phyloP scores from a whole-genome alignment of 2,797 vertebrate species.

The Chelonia mydas region DNA sequence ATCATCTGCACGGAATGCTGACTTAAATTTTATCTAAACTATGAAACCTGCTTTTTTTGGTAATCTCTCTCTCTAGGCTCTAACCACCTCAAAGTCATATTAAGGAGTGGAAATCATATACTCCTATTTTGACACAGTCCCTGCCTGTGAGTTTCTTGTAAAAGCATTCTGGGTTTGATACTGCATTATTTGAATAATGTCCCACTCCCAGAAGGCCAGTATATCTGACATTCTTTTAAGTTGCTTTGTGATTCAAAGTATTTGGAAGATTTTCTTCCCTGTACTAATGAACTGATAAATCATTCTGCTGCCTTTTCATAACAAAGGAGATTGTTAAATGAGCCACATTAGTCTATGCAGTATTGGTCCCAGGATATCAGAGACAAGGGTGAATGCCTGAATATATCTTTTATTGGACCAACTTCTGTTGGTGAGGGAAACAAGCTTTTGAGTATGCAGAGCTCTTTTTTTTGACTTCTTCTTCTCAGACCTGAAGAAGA shows the following conservation, averaged over 20 bases:
- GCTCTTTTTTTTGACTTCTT: background rate
- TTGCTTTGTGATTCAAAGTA: constrained; percentile 31
- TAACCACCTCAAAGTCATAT: background rate
- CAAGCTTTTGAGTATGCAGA: background rate
- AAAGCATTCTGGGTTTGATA: constrained; percentile 9
- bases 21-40: background rate
- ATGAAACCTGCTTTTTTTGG: background rate
- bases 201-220: background rate
- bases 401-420: background rate
- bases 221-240: background rate
- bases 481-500: background rate
- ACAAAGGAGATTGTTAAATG: constrained; percentile 45
- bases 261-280: constrained; percentile 2
- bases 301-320: constrained; percentile 3
- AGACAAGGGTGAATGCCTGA: background rate
- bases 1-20: background rate
- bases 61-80: background rate
- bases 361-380: background rate
- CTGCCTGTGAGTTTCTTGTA: background rate
- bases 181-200: background rate
- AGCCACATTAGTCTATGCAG: constrained; percentile 8
- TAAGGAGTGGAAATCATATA: background rate
- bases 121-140: background rate
- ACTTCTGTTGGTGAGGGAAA: background rate
- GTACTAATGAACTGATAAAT: constrained; percentile 23